phyloP scores from a whole-genome alignment of 2,797 vertebrate genomes.

The Pangasius larnaudii region DNA sequence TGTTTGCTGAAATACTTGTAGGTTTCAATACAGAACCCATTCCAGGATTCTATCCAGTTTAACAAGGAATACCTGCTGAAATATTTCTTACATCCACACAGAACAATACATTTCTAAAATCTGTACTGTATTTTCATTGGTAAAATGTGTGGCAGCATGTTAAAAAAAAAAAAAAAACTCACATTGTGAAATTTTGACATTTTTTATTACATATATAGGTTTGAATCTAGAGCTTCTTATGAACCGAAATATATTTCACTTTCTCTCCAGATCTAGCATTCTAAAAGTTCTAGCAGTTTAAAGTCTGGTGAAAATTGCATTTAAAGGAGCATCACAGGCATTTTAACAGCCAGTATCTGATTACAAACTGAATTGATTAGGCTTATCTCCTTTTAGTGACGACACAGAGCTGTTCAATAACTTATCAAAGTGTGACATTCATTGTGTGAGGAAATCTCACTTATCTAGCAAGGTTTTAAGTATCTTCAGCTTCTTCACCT shows the following conservation, averaged over 20 bases:
- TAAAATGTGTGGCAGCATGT: background rate
- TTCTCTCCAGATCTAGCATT: background rate
- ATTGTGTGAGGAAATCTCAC: background rate
- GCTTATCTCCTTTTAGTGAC: background rate
- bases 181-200: background rate
- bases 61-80: background rate
- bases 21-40: background rate
- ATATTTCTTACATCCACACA: background rate
- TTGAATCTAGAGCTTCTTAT: background rate
- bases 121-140: background rate
- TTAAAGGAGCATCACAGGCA: background rate
- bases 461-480: background rate
- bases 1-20: background rate
- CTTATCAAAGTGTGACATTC: background rate
- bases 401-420: background rate
- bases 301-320: background rate
- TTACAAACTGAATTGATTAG: background rate
- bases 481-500: background rate
- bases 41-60: background rate
- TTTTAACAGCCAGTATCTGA: background rate
- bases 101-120: background rate
- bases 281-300: background rate
- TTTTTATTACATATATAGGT: background rate
- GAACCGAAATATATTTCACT: background rate
- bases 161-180: background rate